phyloP scores from a whole-genome alignment of 2,113 vertebrate species.

The Cyprinus carpio region DNA sequence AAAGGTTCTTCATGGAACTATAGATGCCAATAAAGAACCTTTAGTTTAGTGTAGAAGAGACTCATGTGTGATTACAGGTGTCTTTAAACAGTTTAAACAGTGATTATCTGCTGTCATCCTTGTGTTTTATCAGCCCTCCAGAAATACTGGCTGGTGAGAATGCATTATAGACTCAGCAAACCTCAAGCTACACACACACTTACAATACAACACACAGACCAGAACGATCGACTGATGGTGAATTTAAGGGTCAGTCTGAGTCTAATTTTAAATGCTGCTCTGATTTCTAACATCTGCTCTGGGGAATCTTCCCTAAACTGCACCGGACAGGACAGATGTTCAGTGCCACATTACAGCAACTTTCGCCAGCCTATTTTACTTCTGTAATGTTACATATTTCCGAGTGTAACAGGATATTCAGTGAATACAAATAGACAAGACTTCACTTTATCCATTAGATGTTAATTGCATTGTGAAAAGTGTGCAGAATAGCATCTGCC shows the following conservation, averaged over 20 bases:
- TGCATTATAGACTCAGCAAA: conserved; percentile 33
- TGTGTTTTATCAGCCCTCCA: conserved; percentile 12
- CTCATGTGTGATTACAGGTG: neutral
- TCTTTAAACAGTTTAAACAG: conserved; percentile 2
- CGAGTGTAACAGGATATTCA: neutral
- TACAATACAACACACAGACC: conserved; percentile 18
- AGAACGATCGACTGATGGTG: neutral
- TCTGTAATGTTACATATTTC: conserved; percentile 7
- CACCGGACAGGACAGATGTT: neutral
- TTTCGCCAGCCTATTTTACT: neutral
- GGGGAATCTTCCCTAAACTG: neutral
- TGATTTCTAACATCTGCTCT: conserved; percentile 6
- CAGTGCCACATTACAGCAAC: neutral
- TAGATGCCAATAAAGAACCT: too few relatives aligned
- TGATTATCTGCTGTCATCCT: conserved; percentile 6
- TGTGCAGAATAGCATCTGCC: neutral
- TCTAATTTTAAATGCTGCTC: conserved; percentile 9
- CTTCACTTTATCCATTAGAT: conserved; percentile 13
- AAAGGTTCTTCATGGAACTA: too few relatives aligned
- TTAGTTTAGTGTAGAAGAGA: neutral
- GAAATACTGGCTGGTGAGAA: neutral
- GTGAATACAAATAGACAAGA: neutral
- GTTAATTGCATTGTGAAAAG: neutral
- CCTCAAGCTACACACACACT: neutral
- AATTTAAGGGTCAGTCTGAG: conserved; percentile 18